A percentile compares a stretch with the other conserved stretches of the same genome.
Evolutionary conservation across 1,140 invertebrate genomes (phyloP).

Genomic region (Uloborus diversus): DNA sequence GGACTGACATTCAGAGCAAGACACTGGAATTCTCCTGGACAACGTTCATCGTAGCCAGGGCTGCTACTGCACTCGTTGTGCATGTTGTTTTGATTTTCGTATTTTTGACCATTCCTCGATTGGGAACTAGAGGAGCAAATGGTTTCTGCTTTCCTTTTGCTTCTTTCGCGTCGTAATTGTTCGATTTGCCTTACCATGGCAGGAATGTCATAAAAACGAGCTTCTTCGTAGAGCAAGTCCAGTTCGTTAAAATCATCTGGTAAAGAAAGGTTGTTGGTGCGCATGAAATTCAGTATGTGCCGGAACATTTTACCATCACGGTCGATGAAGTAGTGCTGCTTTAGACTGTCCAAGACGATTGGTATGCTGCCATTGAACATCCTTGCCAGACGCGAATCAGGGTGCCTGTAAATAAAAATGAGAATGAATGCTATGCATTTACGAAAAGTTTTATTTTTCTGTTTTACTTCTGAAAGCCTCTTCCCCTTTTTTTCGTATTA

Average conservation of each 20-base stretch:
- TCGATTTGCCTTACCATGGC: slow-evolving; percentile 74
- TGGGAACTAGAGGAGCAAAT: slow-evolving; percentile 21
- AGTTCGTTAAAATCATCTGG: slow-evolving; percentile 87
- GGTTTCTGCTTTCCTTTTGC: slow-evolving; percentile 57
- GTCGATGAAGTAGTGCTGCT: slow-evolving; percentile 99
- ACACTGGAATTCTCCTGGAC: slow-evolving; percentile 75
- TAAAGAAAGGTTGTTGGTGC: slow-evolving; percentile 86
- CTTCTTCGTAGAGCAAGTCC: slow-evolving; percentile 91
- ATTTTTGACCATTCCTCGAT: slow-evolving; percentile 38
- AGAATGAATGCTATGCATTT: too few relatives aligned
- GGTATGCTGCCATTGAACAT: slow-evolving; percentile 97
- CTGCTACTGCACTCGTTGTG: slow-evolving; percentile 30
- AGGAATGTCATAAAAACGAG: slow-evolving; percentile 88
- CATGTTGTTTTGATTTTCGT: slow-evolving; percentile 31
- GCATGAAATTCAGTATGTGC: slow-evolving; percentile 94
- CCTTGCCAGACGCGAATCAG: slow-evolving; percentile 88
- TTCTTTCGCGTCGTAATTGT: slow-evolving; percentile 75
- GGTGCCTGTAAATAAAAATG: slow-evolving; percentile 75
- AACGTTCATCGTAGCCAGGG: slow-evolving; percentile 37
- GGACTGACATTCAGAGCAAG: slow-evolving; percentile 88
- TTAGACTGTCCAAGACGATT: slow-evolving; percentile 93
- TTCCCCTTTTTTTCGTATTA: neutral
- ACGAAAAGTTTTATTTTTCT: neutral
- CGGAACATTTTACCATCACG: slow-evolving; percentile 94
- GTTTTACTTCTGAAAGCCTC: neutral